phyloP scores from a whole-genome alignment of 64 coral and sea anemone species.

The Montipora foliosa region DNA sequence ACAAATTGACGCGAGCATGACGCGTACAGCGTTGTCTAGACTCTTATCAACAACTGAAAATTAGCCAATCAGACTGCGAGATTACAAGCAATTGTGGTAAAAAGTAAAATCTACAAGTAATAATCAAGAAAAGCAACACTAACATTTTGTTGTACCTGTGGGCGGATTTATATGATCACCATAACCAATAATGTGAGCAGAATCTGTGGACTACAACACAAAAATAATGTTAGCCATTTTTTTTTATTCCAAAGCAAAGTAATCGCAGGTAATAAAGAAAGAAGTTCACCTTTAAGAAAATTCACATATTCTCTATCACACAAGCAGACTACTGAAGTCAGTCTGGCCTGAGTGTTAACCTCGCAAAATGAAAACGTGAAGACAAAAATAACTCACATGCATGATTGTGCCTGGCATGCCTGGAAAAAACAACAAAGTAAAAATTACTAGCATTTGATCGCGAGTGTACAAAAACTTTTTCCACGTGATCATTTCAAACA shows the following conservation, averaged over 20 bases:
- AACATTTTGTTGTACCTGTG: conserved; percentile 84
- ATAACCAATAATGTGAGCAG: conserved; percentile 72
- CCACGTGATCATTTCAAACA: too few relatives aligned
- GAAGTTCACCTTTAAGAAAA: too few relatives aligned
- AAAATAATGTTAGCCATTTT: not conserved
- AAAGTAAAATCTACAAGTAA: not conserved
- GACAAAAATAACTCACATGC: not conserved
- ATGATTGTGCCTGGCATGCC: conserved; percentile 5
- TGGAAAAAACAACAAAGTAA: not conserved
- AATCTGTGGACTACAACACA: conserved; percentile 40
- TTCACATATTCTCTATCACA: too few relatives aligned
- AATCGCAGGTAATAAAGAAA: too few relatives aligned
- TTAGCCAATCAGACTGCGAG: too few relatives aligned
- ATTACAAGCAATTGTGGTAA: too few relatives aligned
- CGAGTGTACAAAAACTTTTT: too few relatives aligned
- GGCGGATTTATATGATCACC: conserved; percentile 65
- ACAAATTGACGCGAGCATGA: too few relatives aligned
- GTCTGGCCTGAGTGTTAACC: not conserved
- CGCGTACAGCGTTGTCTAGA: too few relatives aligned
- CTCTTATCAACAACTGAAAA: too few relatives aligned
- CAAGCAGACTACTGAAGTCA: too few relatives aligned
- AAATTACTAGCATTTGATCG: not conserved
- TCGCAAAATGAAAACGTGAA: not conserved
- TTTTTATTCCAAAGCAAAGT: too few relatives aligned
- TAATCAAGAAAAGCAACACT: conserved; percentile 39